Conservation (phyloP, 2,113 vertebrate species). For the human region DNA sequence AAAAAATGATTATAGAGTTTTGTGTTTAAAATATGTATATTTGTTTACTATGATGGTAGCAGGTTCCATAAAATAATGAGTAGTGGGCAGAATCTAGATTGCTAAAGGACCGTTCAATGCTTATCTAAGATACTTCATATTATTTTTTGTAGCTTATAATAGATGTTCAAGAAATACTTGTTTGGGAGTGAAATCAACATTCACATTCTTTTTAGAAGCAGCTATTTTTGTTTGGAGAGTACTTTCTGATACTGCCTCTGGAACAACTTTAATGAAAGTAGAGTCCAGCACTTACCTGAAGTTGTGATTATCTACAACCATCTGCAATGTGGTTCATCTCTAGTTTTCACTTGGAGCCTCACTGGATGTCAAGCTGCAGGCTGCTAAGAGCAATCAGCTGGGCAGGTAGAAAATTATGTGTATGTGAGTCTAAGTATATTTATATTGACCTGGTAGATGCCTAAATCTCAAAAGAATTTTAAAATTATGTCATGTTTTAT, state of each 20-base stretch:
- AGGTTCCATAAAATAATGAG: background rate
- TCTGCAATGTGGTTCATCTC: background rate
- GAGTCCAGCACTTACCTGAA: background rate
- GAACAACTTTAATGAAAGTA: background rate
- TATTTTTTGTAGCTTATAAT: background rate
- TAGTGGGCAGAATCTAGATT: background rate
- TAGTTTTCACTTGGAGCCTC: background rate
- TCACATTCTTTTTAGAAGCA: background rate
- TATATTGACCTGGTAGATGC: background rate
- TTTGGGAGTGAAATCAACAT: background rate
- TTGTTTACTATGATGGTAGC: background rate
- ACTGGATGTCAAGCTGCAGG: background rate
- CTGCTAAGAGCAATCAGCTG: background rate
- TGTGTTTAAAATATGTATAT: background rate
- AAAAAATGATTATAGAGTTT: background rate
- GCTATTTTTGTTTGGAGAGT: background rate
- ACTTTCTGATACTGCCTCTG: background rate
- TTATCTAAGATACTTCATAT: background rate
- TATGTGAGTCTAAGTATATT: background rate
- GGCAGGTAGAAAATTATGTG: background rate
- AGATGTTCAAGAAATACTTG: background rate
- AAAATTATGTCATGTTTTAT: background rate
- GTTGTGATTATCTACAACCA: background rate
- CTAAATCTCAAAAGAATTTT: conserved; percentile 7
- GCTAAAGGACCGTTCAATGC: background rate